Conservation (phyloP, 2,113 vertebrate species). For the Tragelaphus strepsiceros region DNA sequence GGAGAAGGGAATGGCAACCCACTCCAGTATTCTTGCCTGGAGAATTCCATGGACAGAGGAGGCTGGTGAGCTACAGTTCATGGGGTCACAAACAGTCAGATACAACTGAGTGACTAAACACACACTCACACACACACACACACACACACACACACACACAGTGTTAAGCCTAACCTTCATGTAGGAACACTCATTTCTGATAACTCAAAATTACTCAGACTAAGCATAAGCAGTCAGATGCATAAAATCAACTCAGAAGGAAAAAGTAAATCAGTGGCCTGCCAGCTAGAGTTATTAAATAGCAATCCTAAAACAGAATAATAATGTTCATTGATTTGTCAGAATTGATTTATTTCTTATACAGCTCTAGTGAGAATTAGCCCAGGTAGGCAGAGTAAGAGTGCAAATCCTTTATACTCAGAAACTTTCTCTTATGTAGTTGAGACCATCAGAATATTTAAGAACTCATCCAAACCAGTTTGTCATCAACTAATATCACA, state of each 20-base stretch:
- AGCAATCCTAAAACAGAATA: neutral
- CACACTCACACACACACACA: no score
- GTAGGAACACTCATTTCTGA: neutral
- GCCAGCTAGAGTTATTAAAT: neutral
- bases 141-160: no score
- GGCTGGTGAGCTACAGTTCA: neutral
- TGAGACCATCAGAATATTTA: neutral
- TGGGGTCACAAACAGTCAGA: neutral
- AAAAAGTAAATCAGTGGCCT: neutral
- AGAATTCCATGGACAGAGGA: neutral
- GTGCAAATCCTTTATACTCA: neutral
- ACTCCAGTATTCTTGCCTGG: neutral
- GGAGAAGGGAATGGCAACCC: neutral
- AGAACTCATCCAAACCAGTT: neutral
- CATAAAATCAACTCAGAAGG: neutral
- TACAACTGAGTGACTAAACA: neutral
- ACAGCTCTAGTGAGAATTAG: neutral
- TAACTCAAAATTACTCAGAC: neutral
- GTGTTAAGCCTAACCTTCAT: no score
- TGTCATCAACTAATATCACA: neutral
- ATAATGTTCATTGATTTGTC: neutral
- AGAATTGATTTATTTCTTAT: neutral
- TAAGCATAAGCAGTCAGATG: neutral
- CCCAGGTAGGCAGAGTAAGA: neutral
- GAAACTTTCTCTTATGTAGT: neutral